Base-by-base conservation (phyloP, 2,797 vertebrate species). In the Jordanella pulchra region DNA sequence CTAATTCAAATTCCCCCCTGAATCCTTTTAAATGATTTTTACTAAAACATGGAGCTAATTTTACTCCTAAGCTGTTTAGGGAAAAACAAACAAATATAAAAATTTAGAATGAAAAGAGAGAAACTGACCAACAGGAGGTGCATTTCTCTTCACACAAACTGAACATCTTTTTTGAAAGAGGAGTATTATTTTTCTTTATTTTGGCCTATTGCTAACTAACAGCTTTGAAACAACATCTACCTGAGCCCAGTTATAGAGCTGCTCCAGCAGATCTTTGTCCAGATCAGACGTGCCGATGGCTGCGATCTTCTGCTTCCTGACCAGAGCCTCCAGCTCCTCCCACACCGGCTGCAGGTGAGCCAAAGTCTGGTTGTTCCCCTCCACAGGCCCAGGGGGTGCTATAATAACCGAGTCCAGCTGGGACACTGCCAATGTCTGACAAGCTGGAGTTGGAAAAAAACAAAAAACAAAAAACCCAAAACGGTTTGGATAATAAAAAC, bases 321-420 rank as follows among this genome's bases (percentile, higher is more conserved):
- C 97, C 64, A 99, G 93, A 76, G 93, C 92, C 92, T 99, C 96
- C 87, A 99, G 93, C 83, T 97, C 95, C 83, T 95, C 93, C 98
- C 98, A 99, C 48, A 95, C 95, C 15, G 97, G 97, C 72, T 98
- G 96, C 86, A 99, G 93, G 88, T 97, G 94, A 44, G 95, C 93
- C 91, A 99, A 82, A 42, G 94, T 95, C 51, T 96, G 94, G 76
- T 73, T 89, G 63, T 93, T 93, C 69, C 94, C 95, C 60, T 97
- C 97, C 78, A 93, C 90, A 21, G 94, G 73, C 2, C 94, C 94
- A 76, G 96, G 95, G 9, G 97, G 96, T 2, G 95, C 96, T 74
- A 99, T 96, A 90, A 99, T 99, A 75, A 99, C 96, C 0, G 98
- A 99, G 91, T 99, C 98, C 44, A 99, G 91, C 89, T 98, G 97